phyloP scores from a whole-genome alignment of 2,888 invertebrate genomes.

The Andrena flavipes region DNA sequence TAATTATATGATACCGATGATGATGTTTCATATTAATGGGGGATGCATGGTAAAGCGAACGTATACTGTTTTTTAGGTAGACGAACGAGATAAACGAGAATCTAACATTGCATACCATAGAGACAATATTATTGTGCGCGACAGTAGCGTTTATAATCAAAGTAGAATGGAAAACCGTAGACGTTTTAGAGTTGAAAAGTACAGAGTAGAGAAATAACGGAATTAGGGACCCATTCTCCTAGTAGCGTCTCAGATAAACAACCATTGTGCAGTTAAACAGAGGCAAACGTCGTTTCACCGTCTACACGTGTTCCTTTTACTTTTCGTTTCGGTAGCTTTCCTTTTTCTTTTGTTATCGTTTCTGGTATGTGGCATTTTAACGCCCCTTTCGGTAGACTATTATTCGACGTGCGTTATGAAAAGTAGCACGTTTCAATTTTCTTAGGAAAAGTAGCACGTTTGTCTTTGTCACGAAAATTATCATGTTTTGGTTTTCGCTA shows the following conservation, averaged over 20 bases:
- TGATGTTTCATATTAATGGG: conserved; percentile 45
- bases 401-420: too few relatives aligned
- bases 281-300: conserved; percentile 13
- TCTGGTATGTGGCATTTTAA: conserved; percentile 37
- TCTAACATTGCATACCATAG: conserved; percentile 73
- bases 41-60: conserved; percentile 54
- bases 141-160: conserved; percentile 77
- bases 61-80: conserved; percentile 60
- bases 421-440: too few relatives aligned
- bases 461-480: too few relatives aligned
- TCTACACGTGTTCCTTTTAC: conserved; percentile 8
- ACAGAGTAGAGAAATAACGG: conserved; percentile 50
- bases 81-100: conserved; percentile 50
- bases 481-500: too few relatives aligned
- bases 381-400: background rate
- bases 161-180: conserved; percentile 70
- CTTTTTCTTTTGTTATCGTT: background rate
- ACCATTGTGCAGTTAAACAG: conserved; percentile 15
- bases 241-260: conserved; percentile 41
- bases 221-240: conserved; percentile 63
- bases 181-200: conserved; percentile 57
- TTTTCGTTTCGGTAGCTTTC: background rate
- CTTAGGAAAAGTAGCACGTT: too few relatives aligned
- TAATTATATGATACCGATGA: conserved; percentile 32
- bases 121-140: conserved; percentile 73